Evolutionary conservation across 2,113 vertebrate species (phyloP), one percentile per base, ranked within the genome.

Genomic region (Hoplias malabaricus): DNA sequence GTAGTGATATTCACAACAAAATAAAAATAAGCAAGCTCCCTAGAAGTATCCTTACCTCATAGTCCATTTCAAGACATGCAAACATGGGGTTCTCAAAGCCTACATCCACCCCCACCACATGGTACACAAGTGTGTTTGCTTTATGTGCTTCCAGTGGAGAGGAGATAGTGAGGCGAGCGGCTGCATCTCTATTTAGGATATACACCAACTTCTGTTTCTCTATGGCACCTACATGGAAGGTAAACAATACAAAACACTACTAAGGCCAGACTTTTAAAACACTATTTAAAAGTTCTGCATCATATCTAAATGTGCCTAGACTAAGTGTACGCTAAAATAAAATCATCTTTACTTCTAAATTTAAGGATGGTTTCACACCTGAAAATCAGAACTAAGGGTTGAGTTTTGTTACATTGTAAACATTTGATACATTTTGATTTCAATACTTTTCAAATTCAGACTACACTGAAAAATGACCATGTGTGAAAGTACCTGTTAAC

Each of bases 11-110:
- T 12, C 46, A 40, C 54, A 56, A 19, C 16, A 13, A 53, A 2
- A n/a, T 10, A 19, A 46, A 48, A 74, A 66, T 25, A 67, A 3
- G 31, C 10, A 34, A 59, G 21, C 1, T 21, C 2, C 42, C 4
- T 8, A 75, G 19, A 19, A 65, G 10, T 0, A 66, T 29, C 0
- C 79, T 89, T 84, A 98, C 98, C 95, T 99, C 98, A 75, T 99
- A 99, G 86, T 99, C 98, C 98, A 99, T 99, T 89, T 99, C 98
- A 54, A 99, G 91, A 83, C 98, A 99, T 57, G 98, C 98, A 89
- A 99, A 99, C 98, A 99, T 99, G 0, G 98, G 98, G 82, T 99
- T 99, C 87, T 99, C 98, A 93, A 99, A 99, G 50, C 98, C 98
- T 1, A 99, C 98, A 27, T 99, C 98, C 0, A 99, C 98, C 78